A percentile compares a stretch with the other conserved stretches of the same genome.
Conservation (phyloP, 1,140 invertebrate species). For the Heliconius melpomene region DNA sequence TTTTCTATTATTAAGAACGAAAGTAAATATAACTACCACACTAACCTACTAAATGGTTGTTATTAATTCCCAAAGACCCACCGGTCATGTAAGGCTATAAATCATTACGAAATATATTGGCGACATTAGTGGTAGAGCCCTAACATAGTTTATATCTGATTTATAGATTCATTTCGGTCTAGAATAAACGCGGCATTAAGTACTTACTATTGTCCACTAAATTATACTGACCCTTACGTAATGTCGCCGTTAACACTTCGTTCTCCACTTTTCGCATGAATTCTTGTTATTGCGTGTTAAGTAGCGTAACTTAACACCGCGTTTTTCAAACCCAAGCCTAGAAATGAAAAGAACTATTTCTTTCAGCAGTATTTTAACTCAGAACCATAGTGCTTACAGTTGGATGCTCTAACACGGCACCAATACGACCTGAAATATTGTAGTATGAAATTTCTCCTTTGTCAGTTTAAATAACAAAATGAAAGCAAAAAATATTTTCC, state of each 20-base stretch:
- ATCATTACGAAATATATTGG: slow-evolving; percentile 3
- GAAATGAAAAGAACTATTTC: too few species aligned
- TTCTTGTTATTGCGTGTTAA: too few species aligned
- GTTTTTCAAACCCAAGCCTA: too few species aligned
- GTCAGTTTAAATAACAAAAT: not conserved
- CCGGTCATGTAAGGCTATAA: not conserved
- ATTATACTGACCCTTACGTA: too few species aligned
- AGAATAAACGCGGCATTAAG: not conserved
- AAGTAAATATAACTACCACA: not conserved
- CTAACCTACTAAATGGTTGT: not conserved
- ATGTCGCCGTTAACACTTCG: too few species aligned
- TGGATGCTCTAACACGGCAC: too few species aligned
- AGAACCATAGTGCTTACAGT: too few species aligned
- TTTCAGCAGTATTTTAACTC: too few species aligned
- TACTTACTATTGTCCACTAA: not conserved
- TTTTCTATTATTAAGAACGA: too few species aligned
- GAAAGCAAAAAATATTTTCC: not conserved
- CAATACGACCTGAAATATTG: too few species aligned
- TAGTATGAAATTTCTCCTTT: not conserved
- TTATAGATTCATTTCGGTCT: slow-evolving; percentile 5
- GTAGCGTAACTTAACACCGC: too few species aligned
- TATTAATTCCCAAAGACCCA: slow-evolving; percentile 12
- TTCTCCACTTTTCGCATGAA: too few species aligned
- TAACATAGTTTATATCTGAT: slow-evolving; percentile 4
- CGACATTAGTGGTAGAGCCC: slow-evolving; percentile 5